phyloP scores from a whole-genome alignment of 2,113 vertebrate species.

The Baryphthengus martii region DNA sequence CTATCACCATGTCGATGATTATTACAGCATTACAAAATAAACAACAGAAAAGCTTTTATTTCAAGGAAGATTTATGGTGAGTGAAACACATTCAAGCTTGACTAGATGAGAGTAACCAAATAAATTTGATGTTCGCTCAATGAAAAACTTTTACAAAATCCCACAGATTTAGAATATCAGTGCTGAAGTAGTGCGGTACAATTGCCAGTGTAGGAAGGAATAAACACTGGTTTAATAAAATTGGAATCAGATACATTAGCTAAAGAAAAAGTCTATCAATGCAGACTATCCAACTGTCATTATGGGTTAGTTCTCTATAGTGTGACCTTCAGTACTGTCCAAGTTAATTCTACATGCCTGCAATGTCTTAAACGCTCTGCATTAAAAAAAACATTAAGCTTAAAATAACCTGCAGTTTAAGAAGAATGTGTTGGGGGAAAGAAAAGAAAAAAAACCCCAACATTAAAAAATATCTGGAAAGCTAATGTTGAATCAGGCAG shows the following conservation, averaged over 20 bases:
- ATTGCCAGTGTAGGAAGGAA: neutral
- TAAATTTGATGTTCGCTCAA: neutral
- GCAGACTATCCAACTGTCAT: neutral
- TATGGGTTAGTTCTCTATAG: neutral
- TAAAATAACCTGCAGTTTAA: conserved; percentile 5
- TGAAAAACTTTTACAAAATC: neutral
- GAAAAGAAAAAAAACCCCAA: neutral
- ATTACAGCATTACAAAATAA: neutral
- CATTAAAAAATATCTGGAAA: neutral
- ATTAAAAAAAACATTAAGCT: conserved; percentile 20
- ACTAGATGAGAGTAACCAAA: neutral
- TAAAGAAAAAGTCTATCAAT: neutral
- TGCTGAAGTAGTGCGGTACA: neutral
- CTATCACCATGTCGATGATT: neutral
- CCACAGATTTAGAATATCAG: neutral
- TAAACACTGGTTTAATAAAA: neutral
- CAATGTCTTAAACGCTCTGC: neutral
- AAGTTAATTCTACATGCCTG: neutral
- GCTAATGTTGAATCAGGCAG: neutral
- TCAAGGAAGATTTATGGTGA: conserved; percentile 18
- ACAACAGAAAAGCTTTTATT: neutral
- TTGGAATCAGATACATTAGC: neutral
- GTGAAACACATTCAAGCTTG: neutral
- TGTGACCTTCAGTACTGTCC: neutral
- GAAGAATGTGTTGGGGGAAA: neutral